These are phyloP conservation scores for Tinea trinotella DNA, from an alignment of 2,888 invertebrate species.

Conservation along the genomic window DNA sequence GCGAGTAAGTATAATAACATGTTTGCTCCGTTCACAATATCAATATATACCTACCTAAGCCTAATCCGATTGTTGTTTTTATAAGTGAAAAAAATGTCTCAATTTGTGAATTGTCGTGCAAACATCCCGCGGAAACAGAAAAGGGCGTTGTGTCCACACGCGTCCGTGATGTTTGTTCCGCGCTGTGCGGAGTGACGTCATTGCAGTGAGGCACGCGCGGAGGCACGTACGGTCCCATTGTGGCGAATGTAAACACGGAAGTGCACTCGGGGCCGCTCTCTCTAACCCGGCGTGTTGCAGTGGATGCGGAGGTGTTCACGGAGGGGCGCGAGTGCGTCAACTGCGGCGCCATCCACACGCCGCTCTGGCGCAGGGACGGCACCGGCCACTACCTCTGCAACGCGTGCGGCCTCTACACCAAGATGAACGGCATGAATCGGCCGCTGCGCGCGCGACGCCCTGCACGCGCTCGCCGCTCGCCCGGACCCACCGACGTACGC, in stretches of 20 bases:
- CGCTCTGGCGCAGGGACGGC: constrained; percentile 98
- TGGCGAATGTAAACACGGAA: constrained; percentile 13
- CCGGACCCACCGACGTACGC: constrained; percentile 55
- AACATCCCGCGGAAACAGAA: neutral
- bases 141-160: neutral
- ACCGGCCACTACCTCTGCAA: constrained; percentile 99
- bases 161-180: neutral
- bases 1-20: constrained; percentile 81
- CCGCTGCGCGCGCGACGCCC: constrained; percentile 97
- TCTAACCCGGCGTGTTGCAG: constrained; percentile 34
- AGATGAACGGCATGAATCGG: constrained; percentile 99
- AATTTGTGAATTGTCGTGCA: neutral
- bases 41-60: neutral
- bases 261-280: neutral
- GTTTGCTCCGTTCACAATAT: constrained; percentile 17
- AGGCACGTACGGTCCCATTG: constrained; percentile 20
- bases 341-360: constrained; percentile 97
- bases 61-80: neutral
- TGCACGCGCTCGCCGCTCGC: constrained; percentile 85
- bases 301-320: constrained; percentile 83
- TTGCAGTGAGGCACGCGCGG: constrained; percentile 26
- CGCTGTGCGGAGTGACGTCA: neutral
- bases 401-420: constrained; percentile 99
- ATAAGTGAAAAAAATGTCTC: neutral
- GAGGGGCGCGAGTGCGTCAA: constrained; percentile 98